These are phyloP conservation scores for Caerostris extrusa DNA, from an alignment of 1,140 invertebrate species.

Conservation along the genomic window DNA sequence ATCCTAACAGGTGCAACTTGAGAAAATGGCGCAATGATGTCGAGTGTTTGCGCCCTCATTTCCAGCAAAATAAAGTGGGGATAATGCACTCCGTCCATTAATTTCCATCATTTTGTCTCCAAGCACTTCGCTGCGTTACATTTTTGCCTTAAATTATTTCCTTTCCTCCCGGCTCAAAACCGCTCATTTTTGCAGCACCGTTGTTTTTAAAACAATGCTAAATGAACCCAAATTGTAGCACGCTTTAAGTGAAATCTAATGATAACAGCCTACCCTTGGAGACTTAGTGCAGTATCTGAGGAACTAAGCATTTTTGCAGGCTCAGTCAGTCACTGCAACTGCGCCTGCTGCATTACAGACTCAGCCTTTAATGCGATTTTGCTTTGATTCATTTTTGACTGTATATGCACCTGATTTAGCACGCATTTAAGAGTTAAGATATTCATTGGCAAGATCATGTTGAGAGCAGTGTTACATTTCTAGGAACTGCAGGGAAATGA, in stretches of 20 bases:
- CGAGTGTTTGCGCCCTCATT: constrained; percentile 44
- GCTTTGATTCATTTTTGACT: not conserved
- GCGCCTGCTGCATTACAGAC: too few relatives aligned
- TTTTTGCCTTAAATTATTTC: constrained; percentile 74
- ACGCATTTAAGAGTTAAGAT: too few relatives aligned
- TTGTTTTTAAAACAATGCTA: constrained; percentile 57
- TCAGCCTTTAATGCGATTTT: not conserved
- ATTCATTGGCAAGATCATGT: too few relatives aligned
- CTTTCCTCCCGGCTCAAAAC: constrained; percentile 11
- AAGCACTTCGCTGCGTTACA: constrained; percentile 55
- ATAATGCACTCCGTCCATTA: constrained; percentile 72
- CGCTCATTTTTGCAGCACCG: constrained; percentile 1
- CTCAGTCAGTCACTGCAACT: not conserved
- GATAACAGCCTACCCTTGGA: not conserved
- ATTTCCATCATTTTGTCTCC: constrained; percentile 72
- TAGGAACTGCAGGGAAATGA: too few relatives aligned
- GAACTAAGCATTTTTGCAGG: not conserved
- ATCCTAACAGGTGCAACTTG: constrained; percentile 46
- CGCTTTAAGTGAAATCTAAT: constrained; percentile 29
- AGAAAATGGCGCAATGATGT: constrained; percentile 72
- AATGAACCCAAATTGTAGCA: constrained; percentile 11
- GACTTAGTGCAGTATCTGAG: not conserved
- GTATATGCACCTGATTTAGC: too few relatives aligned
- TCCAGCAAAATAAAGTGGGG: constrained; percentile 33
- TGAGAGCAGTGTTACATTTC: too few relatives aligned